A percentile compares a stretch with the other conserved stretches of the same genome.
These are phyloP conservation scores for Ciconia maguari DNA, from an alignment of 2,113 vertebrate genomes.

Conservation along the genomic window DNA sequence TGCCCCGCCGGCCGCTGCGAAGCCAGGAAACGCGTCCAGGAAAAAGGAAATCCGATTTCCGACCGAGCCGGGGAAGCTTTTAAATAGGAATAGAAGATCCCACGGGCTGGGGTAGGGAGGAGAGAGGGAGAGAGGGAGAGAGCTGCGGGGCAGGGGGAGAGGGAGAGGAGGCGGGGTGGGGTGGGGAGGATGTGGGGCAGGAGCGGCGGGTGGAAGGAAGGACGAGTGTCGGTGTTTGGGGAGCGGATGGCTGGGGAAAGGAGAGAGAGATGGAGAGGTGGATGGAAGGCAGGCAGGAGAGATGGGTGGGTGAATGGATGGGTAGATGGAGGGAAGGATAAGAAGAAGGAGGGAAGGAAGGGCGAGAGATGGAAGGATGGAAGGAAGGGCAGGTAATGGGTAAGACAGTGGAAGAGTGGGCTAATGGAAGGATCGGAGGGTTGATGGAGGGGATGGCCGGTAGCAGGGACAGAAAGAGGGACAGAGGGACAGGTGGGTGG, in stretches of 20 bases:
- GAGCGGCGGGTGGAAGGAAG: neutral
- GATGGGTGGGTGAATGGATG: too few species aligned
- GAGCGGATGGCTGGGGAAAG: neutral
- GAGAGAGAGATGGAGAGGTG: neutral
- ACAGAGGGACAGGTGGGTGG: neutral
- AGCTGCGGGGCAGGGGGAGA: neutral
- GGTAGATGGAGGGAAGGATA: neutral
- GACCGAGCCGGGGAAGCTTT: slow-evolving; percentile 75
- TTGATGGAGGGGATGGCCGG: neutral
- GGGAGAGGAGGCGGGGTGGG: neutral
- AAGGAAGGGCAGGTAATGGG: neutral
- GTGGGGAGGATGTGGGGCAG: neutral
- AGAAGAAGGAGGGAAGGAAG: neutral
- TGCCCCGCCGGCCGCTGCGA: slow-evolving; percentile 41
- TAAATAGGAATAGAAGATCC: slow-evolving; percentile 68
- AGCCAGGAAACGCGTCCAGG: slow-evolving; percentile 99
- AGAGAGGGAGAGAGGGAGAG: neutral
- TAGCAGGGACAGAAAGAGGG: neutral
- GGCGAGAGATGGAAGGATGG: neutral
- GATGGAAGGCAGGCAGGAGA: neutral
- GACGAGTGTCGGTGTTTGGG: neutral
- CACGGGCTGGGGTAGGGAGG: neutral
- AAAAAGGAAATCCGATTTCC: slow-evolving; percentile 99
- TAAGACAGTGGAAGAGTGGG: neutral
- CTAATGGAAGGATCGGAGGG: neutral